Base-by-base conservation (phyloP, 2,113 vertebrate species). In the pig (Sus scrofa) region DNA sequence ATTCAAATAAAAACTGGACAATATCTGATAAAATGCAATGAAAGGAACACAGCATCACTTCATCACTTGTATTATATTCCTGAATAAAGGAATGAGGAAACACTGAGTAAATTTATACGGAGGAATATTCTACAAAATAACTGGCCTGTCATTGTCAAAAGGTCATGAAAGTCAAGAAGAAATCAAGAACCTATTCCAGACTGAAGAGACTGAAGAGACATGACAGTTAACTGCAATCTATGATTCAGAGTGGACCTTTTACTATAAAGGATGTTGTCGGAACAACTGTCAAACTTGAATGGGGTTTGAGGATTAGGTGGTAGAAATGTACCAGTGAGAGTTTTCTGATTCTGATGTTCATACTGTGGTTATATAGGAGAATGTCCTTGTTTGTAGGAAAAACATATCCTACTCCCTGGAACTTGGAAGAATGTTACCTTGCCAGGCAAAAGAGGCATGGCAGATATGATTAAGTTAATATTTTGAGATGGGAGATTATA, bases 311-410 rank as follows among this genome's bases (percentile, higher is more conserved):
- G 68, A 39, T 67, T 91, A 39, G 10, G 56, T 11, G 34, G n/a
- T 81, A 89, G 54, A 65, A 52, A 75, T 54, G 18, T 37, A 50
- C 24, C 58, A 32, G 56, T 13, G 18, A 16, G 20, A 39, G 27
- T 79, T 73, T 88, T 89, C 85, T 93, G 44, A 68, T 74, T 67
- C 54, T 90, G 54, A 32, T 79, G 37, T 26, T 60, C 86, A 63
- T 10, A 62, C n/a, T 78, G 22, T 63, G 37, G 18, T 82, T 60
- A 30, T 27, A 54, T 19, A 86, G 62, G 14, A 81, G 75, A 84
- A 54, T 77, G 32, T 79, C 34, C 9, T 89, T 56, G 19, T 88
- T 63, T 73, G 39, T 32, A 67, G 58, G 32, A 52, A 85, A 5
- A 26, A 86, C 3, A 39, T 18, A 6, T 27, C 14, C 6, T 71